A percentile compares a stretch with the other conserved stretches of the same genome.
Conservation (phyloP, 2,797 vertebrate genomes). For the Spondyliosoma cantharus region DNA sequence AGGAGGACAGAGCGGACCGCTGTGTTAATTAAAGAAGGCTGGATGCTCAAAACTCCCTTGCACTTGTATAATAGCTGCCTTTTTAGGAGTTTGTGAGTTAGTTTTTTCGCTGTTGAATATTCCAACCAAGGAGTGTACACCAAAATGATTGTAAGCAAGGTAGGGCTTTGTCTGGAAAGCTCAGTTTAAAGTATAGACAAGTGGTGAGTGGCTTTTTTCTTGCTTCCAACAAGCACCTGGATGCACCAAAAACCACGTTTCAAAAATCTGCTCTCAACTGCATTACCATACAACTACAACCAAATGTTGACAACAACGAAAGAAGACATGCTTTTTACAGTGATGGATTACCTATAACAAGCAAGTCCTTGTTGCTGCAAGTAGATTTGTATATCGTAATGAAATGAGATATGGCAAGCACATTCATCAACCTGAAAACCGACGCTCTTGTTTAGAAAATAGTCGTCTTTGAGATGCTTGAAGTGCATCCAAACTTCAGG, state of each 20-base stretch:
- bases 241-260: not conserved
- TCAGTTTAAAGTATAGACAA: no score
- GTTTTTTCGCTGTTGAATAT: not conserved
- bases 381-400: conserved; percentile 36
- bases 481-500: not conserved
- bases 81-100: not conserved
- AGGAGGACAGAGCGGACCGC: conserved; percentile 4
- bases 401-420: conserved; percentile 31
- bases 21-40: conserved; percentile 22
- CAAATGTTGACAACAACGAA: conserved; percentile 29
- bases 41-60: conserved; percentile 1
- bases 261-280: not conserved
- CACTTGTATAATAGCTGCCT: not conserved
- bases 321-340: conserved; percentile 2
- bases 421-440: conserved; percentile 43
- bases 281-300: not conserved
- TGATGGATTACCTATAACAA: conserved; percentile 46
- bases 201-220: not conserved
- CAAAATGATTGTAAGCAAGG: not conserved
- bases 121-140: no score
- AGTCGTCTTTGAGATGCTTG: not conserved
- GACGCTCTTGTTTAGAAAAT: not conserved
- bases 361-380: conserved; percentile 29
- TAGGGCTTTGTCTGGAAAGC: not conserved
- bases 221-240: not conserved